These are phyloP conservation scores for Valencia hispanica DNA, from an alignment of 2,797 vertebrate genomes.

Conservation along the genomic window DNA sequence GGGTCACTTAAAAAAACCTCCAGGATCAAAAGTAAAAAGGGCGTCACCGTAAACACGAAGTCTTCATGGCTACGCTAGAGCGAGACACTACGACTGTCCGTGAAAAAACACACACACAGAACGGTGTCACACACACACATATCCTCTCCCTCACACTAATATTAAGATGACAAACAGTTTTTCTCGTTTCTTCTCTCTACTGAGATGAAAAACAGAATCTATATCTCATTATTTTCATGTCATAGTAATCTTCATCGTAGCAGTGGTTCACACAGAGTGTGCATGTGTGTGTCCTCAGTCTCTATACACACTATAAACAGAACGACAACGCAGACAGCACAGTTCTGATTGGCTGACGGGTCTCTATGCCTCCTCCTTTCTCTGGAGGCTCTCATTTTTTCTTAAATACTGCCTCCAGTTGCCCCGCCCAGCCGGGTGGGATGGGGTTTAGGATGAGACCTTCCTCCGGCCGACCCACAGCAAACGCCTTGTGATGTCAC, in stretches of 20 bases:
- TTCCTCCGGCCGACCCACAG: slow-evolving; percentile 31
- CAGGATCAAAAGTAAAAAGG: slow-evolving; percentile 23
- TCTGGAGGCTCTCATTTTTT: slow-evolving; percentile 28
- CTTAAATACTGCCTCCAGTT: slow-evolving; percentile 43
- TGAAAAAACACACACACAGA: slow-evolving; percentile 44
- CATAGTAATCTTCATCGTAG: slow-evolving; percentile 50
- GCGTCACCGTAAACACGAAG: slow-evolving; percentile 85
- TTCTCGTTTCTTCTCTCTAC: slow-evolving; percentile 52
- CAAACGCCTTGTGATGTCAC: slow-evolving; percentile 49
- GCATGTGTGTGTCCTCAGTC: slow-evolving; percentile 54
- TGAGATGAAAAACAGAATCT: slow-evolving; percentile 75
- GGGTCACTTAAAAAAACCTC: slow-evolving; percentile 40
- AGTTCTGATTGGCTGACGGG: slow-evolving; percentile 57
- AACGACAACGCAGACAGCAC: slow-evolving; percentile 30
- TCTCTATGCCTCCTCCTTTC: slow-evolving; percentile 26
- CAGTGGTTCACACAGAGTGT: slow-evolving; percentile 23
- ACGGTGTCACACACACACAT: slow-evolving; percentile 27
- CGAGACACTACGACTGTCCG: slow-evolving; percentile 59
- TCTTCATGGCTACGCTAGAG: slow-evolving; percentile 71
- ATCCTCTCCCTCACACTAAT: slow-evolving; percentile 30
- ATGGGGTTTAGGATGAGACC: slow-evolving; percentile 12
- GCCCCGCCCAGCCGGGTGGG: slow-evolving; percentile 10
- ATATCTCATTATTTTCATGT: slow-evolving; percentile 61
- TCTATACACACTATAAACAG: slow-evolving; percentile 73
- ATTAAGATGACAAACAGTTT: slow-evolving; percentile 66